A percentile compares a stretch with the other conserved stretches of the same genome.
phyloP scores from a whole-genome alignment of 2,113 vertebrate genomes.

The Thinocorus orbignyianus region DNA sequence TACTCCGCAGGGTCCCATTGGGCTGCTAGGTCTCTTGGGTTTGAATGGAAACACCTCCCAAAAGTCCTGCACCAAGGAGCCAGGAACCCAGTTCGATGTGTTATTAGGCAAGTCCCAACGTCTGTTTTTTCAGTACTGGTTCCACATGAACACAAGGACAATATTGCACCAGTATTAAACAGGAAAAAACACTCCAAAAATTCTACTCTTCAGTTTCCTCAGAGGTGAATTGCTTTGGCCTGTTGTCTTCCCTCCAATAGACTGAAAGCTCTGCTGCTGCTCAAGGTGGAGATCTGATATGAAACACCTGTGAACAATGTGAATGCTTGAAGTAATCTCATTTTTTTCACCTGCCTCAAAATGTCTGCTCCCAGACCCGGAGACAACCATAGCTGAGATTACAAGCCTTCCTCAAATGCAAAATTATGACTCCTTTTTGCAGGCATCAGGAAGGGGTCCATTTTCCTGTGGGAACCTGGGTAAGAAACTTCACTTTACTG shows the following conservation, averaged over 20 bases:
- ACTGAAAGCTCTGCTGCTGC: not conserved
- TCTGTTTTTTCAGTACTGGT: not conserved
- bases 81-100: not conserved
- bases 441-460: not conserved
- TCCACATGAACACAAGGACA: not conserved
- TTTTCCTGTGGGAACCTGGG: not conserved
- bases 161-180: not conserved
- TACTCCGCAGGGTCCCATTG: not conserved
- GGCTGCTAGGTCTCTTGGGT: not conserved
- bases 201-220: not conserved
- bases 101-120: not conserved
- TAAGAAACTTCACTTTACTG: not conserved
- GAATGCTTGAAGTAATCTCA: not conserved
- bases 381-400: not conserved
- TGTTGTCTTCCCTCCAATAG: not conserved
- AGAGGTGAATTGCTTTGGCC: not conserved
- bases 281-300: not conserved
- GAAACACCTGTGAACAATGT: not conserved
- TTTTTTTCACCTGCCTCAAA: not conserved
- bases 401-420: not conserved
- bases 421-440: not conserved
- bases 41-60: not conserved
- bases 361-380: not conserved
- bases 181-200: not conserved
- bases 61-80: rapidly evolving